Percentiles rank a stretch among this genome's conserved stretches.
These are phyloP conservation scores for Stramonita haemastoma DNA, from an alignment of 2,888 invertebrate genomes.

Conservation along the genomic window DNA sequence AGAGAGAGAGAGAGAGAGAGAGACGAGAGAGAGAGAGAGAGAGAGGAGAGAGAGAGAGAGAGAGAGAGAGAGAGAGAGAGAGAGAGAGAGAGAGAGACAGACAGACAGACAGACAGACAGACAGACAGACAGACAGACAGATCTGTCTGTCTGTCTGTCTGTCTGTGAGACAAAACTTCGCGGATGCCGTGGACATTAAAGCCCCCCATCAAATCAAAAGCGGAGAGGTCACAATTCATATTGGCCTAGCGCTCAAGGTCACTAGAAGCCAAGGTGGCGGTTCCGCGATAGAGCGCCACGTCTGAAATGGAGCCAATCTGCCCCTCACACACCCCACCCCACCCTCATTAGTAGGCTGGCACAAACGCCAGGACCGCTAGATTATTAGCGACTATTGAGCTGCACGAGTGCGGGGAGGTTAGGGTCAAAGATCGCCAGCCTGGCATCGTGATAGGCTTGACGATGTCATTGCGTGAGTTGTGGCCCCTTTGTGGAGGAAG, in stretches of 20 bases:
- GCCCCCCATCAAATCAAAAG: neutral
- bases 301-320: neutral
- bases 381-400: neutral
- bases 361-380: no score
- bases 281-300: neutral
- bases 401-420: neutral
- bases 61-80: neutral
- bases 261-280: neutral
- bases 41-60: neutral
- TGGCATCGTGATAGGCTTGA: neutral
- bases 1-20: neutral
- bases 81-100: neutral
- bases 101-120: neutral
- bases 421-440: neutral
- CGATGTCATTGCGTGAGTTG: neutral
- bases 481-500: neutral
- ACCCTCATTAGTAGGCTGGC: neutral
- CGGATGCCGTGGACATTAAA: neutral
- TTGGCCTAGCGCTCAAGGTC: neutral
- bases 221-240: neutral
- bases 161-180: no score
- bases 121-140: neutral
- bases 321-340: neutral
- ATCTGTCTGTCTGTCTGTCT: no score
- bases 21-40: neutral